These are phyloP conservation scores for Yasuhikotakia modesta DNA, from an alignment of 2,797 vertebrate species.

Conservation along the genomic window DNA sequence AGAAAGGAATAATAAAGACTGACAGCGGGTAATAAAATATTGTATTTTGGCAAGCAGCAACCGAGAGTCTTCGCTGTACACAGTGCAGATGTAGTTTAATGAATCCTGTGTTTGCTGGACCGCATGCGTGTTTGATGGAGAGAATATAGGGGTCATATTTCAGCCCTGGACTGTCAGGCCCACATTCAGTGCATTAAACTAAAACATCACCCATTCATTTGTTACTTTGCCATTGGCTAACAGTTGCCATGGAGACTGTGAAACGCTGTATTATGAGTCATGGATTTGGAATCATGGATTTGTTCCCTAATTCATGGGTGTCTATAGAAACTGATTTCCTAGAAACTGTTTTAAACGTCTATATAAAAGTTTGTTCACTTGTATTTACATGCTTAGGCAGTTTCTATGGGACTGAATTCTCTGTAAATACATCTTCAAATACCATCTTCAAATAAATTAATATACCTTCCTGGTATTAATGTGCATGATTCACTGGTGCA, in stretches of 20 bases:
- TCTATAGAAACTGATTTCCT: slow-evolving; percentile 7
- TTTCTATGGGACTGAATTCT: background rate
- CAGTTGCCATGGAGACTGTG: slow-evolving; percentile 51
- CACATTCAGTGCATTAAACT: background rate
- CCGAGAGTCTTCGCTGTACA: slow-evolving; percentile 45
- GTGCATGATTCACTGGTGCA: background rate
- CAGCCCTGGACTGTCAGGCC: slow-evolving; percentile 22
- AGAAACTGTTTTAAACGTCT: slow-evolving; percentile 4
- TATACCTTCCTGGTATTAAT: background rate
- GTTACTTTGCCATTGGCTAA: slow-evolving; percentile 56
- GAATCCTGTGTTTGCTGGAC: slow-evolving; percentile 2
- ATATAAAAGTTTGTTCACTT: too few relatives aligned
- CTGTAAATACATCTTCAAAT: too few relatives aligned
- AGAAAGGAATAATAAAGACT: slow-evolving; percentile 55
- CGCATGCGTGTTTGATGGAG: slow-evolving; percentile 2
- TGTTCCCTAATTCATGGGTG: too few relatives aligned
- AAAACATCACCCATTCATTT: slow-evolving; percentile 45
- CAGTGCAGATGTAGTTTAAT: slow-evolving; percentile 13
- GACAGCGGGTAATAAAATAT: slow-evolving; percentile 63
- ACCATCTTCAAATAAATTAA: too few relatives aligned
- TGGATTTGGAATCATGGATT: slow-evolving; percentile 12
- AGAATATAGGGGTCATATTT: slow-evolving; percentile 19
- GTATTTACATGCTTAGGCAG: background rate
- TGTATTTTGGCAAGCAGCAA: slow-evolving; percentile 49
- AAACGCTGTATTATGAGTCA: slow-evolving; percentile 22